Conservation (phyloP, 1,140 invertebrate species). For the Bactericera cockerelli region DNA sequence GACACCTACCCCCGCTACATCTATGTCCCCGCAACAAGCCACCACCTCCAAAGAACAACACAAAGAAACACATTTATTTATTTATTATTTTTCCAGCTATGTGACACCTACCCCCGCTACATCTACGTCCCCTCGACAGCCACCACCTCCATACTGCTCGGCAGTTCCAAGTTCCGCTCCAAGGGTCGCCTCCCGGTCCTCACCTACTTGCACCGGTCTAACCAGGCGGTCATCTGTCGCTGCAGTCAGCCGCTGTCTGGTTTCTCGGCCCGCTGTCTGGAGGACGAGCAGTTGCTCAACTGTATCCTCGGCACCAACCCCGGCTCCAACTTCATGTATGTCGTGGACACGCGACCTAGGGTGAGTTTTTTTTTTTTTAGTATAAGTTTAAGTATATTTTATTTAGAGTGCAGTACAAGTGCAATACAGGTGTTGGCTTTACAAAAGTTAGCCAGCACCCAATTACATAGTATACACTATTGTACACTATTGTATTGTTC, state of each 20-base stretch:
- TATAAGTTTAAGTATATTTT: too few species aligned
- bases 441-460: too few species aligned
- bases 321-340: conserved; percentile 80
- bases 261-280: conserved; percentile 89
- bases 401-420: too few species aligned
- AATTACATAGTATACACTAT: too few species aligned
- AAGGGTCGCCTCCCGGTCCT: conserved; percentile 87
- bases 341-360: conserved; percentile 92
- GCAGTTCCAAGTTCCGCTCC: conserved; percentile 89
- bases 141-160: conserved; percentile 64
- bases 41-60: too few species aligned
- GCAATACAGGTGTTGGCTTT: too few species aligned
- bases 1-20: too few species aligned
- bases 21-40: too few species aligned
- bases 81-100: conserved; percentile 62
- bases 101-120: conserved; percentile 91
- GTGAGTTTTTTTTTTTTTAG: too few species aligned
- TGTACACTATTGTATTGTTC: too few species aligned
- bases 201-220: conserved; percentile 83
- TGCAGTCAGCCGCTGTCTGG: conserved; percentile 95
- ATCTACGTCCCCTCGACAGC: conserved; percentile 81
- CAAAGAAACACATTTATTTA: too few species aligned
- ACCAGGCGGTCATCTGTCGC: conserved; percentile 77
- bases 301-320: conserved; percentile 86
- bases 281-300: conserved; percentile 94